These are phyloP conservation scores for Nyctalus aviator DNA, from an alignment of 2,797 vertebrate species.

Conservation along the genomic window DNA sequence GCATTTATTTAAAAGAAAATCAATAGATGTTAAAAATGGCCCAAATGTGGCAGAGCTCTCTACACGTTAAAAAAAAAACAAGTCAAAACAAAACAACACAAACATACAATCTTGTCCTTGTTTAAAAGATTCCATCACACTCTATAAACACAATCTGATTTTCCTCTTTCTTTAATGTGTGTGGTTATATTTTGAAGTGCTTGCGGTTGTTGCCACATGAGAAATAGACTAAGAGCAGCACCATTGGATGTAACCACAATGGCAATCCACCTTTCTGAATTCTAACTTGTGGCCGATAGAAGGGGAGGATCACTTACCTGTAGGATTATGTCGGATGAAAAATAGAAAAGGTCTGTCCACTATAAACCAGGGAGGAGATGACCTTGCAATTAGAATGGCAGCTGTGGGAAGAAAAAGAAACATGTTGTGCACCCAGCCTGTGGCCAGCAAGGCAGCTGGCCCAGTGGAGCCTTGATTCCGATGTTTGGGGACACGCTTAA, in stretches of 20 bases:
- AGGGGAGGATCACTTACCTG: conserved; percentile 89
- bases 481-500: neutral
- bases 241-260: rapidly evolving
- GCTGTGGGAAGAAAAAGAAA: conserved; percentile 85
- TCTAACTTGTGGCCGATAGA: neutral
- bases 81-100: neutral
- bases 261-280: neutral
- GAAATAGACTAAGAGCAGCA: neutral
- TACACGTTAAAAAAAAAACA: neutral
- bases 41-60: neutral
- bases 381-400: conserved; percentile 95
- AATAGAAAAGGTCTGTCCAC: conserved; percentile 96
- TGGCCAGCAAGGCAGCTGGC: neutral
- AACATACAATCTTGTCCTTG: neutral
- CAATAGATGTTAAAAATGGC: neutral
- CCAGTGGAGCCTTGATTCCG: neutral
- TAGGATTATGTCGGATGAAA: conserved; percentile 95
- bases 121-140: neutral
- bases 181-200: neutral
- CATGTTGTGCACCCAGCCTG: neutral
- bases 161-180: neutral
- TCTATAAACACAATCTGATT: neutral
- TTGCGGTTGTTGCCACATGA: neutral
- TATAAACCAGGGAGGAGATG: conserved; percentile 95
- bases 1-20: neutral